These are phyloP conservation scores for Lacerta bilineata DNA, from an alignment of 2,797 vertebrate genomes.

Conservation along the genomic window DNA sequence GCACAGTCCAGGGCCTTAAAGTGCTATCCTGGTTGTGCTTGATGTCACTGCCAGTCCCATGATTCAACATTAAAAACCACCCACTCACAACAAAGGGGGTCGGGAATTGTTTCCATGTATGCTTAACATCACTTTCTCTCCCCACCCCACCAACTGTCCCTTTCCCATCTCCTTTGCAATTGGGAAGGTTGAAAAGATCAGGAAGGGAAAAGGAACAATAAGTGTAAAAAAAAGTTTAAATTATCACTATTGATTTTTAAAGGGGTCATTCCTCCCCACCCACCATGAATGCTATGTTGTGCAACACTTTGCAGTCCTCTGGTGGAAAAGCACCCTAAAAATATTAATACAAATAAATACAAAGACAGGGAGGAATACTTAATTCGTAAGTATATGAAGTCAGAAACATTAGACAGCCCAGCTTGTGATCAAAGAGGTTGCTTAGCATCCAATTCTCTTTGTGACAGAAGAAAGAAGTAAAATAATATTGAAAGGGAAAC, in stretches of 20 bases:
- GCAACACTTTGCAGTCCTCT: neutral
- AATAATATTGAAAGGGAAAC: constrained; percentile 32
- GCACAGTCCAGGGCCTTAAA: no score
- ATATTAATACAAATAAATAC: neutral
- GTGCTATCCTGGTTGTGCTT: no score
- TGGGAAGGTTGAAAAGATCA: neutral
- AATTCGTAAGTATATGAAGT: no score
- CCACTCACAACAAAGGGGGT: no score
- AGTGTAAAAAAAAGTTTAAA: neutral
- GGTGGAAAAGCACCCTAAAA: neutral
- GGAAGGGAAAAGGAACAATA: neutral
- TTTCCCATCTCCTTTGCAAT: neutral
- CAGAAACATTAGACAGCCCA: neutral
- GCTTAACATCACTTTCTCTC: neutral
- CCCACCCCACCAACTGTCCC: neutral
- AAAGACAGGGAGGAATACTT: no score
- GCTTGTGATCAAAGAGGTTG: neutral
- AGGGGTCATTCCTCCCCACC: no score
- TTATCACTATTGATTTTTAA: no score
- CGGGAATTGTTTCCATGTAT: no score
- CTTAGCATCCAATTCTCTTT: neutral
- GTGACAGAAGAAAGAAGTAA: constrained; percentile 18
- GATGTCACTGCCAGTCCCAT: no score
- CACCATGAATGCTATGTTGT: no score
- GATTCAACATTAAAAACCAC: no score